Conservation (phyloP, 2,113 vertebrate genomes). For the Columba livia region DNA sequence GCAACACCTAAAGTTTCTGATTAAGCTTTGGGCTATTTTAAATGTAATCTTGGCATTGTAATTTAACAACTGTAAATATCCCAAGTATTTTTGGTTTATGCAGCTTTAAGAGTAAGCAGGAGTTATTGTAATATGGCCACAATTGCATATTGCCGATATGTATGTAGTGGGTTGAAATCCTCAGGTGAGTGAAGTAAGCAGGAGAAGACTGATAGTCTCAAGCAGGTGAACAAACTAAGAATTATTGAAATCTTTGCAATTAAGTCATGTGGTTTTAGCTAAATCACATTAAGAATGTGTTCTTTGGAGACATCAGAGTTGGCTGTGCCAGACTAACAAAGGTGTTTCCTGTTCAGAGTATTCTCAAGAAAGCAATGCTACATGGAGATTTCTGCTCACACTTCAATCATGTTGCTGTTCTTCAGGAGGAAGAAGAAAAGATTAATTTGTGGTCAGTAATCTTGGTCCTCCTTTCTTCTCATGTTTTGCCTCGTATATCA, state of each 20-base stretch:
- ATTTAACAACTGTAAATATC: background rate
- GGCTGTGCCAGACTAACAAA: background rate
- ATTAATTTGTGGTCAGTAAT: background rate
- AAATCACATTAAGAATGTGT: accelerated
- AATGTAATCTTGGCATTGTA: background rate
- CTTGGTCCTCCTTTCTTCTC: background rate
- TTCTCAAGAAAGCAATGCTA: background rate
- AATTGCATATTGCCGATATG: accelerated
- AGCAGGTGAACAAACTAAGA: background rate
- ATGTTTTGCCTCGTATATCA: background rate
- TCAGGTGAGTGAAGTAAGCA: background rate
- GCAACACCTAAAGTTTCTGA: background rate
- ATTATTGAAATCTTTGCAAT: background rate
- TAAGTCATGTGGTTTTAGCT: background rate
- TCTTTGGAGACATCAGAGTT: background rate
- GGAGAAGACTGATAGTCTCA: background rate
- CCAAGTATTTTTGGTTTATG: background rate
- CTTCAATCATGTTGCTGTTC: background rate
- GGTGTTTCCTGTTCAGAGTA: background rate
- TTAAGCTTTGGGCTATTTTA: background rate
- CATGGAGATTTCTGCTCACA: accelerated
- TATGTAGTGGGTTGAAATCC: accelerated
- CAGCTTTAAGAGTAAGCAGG: background rate
- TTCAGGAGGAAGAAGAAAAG: background rate
- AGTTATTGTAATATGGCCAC: background rate